Percentiles rank a stretch among this genome's conserved stretches.
phyloP scores from a whole-genome alignment of 2,113 vertebrate genomes.

The Takifugu bimaculatus region DNA sequence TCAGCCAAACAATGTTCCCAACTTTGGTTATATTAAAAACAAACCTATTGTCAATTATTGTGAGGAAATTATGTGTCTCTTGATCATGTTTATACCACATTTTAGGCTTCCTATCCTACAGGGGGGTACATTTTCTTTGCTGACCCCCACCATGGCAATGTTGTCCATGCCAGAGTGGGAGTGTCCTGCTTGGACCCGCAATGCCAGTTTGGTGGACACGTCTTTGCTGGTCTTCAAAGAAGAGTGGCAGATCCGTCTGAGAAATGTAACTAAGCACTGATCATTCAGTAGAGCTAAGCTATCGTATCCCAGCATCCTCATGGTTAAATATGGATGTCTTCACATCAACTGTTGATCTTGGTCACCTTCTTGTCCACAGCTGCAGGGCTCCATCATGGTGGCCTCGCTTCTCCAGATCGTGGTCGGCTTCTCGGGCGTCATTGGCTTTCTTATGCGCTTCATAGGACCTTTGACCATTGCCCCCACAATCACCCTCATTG shows the following conservation, averaged over 20 bases:
- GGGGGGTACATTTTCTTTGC: conserved; percentile 85
- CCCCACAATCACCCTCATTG: conserved; percentile 88
- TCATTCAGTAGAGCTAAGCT: conserved; percentile 10
- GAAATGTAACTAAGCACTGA: conserved; percentile 74
- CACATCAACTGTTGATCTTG: too few relatives aligned
- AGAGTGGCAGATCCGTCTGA: conserved; percentile 87
- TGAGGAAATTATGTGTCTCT: too few relatives aligned
- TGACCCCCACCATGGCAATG: conserved; percentile 85
- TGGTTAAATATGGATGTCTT: background rate
- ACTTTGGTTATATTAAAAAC: too few relatives aligned
- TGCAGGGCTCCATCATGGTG: conserved; percentile 91
- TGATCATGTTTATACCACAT: background rate
- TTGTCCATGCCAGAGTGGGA: conserved; percentile 83
- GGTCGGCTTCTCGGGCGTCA: conserved; percentile 89
- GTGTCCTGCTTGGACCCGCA: conserved; percentile 89
- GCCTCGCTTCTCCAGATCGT: conserved; percentile 90
- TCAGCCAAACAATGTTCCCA: too few relatives aligned
- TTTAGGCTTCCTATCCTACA: conserved; percentile 92
- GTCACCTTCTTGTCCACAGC: conserved; percentile 68
- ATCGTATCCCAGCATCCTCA: background rate
- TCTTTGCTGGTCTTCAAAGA: conserved; percentile 82
- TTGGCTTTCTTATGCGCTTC: conserved; percentile 88
- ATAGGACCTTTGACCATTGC: conserved; percentile 92
- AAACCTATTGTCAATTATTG: too few relatives aligned
- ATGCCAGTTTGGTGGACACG: conserved; percentile 81